These are phyloP conservation scores for Polyploca ridens DNA, from an alignment of 2,888 invertebrate species.

Conservation along the genomic window DNA sequence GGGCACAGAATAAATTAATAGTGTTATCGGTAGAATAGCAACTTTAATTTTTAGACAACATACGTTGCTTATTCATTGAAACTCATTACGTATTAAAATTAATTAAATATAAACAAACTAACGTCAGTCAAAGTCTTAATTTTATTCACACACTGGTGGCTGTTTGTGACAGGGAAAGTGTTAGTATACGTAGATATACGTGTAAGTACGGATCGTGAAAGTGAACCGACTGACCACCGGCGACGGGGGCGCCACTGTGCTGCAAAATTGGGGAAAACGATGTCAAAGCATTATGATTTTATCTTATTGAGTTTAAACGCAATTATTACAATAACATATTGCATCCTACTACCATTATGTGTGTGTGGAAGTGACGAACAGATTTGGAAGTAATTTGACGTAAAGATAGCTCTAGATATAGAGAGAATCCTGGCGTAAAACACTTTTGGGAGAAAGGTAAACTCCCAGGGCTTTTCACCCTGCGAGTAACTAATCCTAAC, in stretches of 20 bases:
- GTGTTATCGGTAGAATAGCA: too few relatives aligned
- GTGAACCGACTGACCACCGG: not conserved
- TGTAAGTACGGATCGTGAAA: not conserved
- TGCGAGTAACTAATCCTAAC: too few relatives aligned
- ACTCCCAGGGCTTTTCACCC: too few relatives aligned
- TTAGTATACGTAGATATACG: not conserved
- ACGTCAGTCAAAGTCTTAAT: not conserved
- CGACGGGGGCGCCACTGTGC: not conserved
- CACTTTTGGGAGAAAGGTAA: too few relatives aligned
- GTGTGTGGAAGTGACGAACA: not conserved
- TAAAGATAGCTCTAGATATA: too few relatives aligned
- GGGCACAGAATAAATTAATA: too few relatives aligned
- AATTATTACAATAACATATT: too few relatives aligned
- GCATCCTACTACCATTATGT: not conserved
- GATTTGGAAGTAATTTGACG: not conserved
- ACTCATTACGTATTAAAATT: too few relatives aligned
- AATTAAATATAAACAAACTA: not conserved
- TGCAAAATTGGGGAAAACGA: not conserved
- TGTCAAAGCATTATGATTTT: not conserved
- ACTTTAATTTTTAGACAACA: too few relatives aligned
- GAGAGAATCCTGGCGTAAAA: too few relatives aligned
- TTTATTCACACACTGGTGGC: not conserved
- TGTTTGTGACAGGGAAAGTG: not conserved
- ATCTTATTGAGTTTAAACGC: not conserved
- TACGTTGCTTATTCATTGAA: too few relatives aligned